Percentiles rank a stretch among this genome's conserved stretches.
Evolutionary conservation across 2,113 vertebrate species (phyloP).

Genomic region (Syngnathus floridae): DNA sequence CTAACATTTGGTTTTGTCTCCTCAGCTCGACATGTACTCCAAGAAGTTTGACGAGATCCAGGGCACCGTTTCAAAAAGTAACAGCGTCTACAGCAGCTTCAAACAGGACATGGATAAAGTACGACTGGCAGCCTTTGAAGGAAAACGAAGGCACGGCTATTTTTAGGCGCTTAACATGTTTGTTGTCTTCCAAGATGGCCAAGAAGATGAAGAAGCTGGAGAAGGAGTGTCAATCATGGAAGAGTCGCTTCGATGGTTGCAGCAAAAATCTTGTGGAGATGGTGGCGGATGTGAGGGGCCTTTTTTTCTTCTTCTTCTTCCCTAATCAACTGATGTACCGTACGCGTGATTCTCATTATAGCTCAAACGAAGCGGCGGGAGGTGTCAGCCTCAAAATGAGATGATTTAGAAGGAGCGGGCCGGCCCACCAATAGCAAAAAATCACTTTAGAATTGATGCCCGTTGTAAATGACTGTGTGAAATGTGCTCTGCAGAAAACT

Average conservation of each 20-base stretch:
- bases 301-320: background rate
- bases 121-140: conserved; percentile 2
- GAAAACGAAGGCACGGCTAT: conserved; percentile 5
- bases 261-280: conserved; percentile 91
- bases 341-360: background rate
- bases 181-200: conserved; percentile 77
- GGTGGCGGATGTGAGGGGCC: conserved; percentile 85
- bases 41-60: conserved; percentile 97
- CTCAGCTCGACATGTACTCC: conserved; percentile 87
- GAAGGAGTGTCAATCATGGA: conserved; percentile 92
- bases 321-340: background rate
- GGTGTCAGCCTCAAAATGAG: background rate
- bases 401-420: background rate
- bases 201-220: conserved; percentile 98
- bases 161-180: conserved; percentile 24
- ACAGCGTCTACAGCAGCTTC: conserved; percentile 88
- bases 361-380: background rate
- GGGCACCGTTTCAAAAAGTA: conserved; percentile 90
- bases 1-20: conserved; percentile 7
- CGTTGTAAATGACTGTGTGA: no score
- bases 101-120: conserved; percentile 99
- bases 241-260: conserved; percentile 89
- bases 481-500: conserved; percentile 52
- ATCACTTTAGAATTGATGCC: no score
- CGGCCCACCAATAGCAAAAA: no score